Evolutionary conservation across 2,888 invertebrate species (phyloP).

Genomic region (Spodoptera picta): DNA sequence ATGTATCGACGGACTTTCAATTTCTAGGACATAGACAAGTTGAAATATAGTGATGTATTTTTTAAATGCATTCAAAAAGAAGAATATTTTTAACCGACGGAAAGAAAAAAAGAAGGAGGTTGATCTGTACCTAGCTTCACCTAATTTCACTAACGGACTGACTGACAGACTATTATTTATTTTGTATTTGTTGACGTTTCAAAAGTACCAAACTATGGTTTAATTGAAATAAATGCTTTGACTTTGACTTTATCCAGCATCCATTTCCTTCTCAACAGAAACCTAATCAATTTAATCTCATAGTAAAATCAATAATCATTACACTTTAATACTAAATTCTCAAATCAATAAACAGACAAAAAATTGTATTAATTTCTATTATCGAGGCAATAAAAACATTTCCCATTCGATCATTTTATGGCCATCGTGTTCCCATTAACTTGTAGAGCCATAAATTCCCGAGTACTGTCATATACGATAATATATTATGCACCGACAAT

Average conservation of each 20-base stretch:
- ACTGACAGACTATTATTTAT: no score
- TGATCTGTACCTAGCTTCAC: no score
- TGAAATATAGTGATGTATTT: no score
- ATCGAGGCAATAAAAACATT: slow-evolving; percentile 70
- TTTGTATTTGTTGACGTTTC: no score
- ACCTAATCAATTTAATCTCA: slow-evolving; percentile 13
- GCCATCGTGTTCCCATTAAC: slow-evolving; percentile 67
- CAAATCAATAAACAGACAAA: slow-evolving; percentile 58
- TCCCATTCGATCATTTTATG: slow-evolving; percentile 68
- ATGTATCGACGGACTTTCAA: slow-evolving; percentile 47
- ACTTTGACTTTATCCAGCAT: no score
- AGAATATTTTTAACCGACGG: no score
- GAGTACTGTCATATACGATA: slow-evolving; percentile 72
- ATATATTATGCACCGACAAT: slow-evolving; percentile 74
- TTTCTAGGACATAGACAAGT: slow-evolving; percentile 31
- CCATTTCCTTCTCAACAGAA: not conserved
- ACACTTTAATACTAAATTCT: slow-evolving; percentile 14
- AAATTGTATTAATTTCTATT: slow-evolving; percentile 62
- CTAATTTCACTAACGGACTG: no score
- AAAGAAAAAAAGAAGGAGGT: no score
- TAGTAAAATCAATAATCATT: slow-evolving; percentile 8
- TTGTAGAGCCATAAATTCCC: slow-evolving; percentile 69
- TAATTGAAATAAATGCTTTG: no score
- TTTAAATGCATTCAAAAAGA: no score
- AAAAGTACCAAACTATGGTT: no score